Percentiles rank a stretch among this genome's conserved stretches.
phyloP scores from a whole-genome alignment of 2,113 vertebrate species.

The Coregonus clupeaformis region DNA sequence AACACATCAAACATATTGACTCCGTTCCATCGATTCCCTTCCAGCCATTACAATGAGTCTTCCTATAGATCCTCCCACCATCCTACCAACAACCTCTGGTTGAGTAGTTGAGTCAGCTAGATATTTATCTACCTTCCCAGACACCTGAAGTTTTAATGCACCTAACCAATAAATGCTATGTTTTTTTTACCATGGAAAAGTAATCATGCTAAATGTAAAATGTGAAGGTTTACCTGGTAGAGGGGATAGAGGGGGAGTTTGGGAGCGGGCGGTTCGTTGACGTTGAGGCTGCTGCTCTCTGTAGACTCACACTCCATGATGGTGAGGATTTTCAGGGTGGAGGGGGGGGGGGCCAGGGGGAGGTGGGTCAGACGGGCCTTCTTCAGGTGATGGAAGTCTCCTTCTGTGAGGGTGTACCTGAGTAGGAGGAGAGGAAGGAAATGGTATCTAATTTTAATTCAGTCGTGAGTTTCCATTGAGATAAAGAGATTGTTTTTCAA shows the following conservation, averaged over 20 bases:
- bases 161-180: background rate
- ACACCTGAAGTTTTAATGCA: no score
- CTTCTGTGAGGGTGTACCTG: conserved; percentile 96
- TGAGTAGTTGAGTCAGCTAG: no score
- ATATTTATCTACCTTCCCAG: no score
- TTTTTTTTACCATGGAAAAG: no score
- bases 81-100: no score
- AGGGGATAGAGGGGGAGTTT: conserved; percentile 72
- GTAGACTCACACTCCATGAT: conserved; percentile 92
- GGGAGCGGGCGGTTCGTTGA: conserved; percentile 63
- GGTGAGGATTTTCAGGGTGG: conserved; percentile 91
- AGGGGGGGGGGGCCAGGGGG: conserved; percentile 72
- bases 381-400: conserved; percentile 96
- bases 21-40: no score
- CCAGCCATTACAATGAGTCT: no score
- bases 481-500: no score
- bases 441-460: background rate
- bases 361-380: conserved; percentile 92
- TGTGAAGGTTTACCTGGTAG: conserved; percentile 80
- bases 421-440: background rate
- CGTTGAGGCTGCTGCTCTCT: conserved; percentile 77
- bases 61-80: no score
- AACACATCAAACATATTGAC: no score
- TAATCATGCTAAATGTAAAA: no score
- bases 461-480: background rate